Evolutionary conservation across 1,140 invertebrate species (phyloP).

Genomic region (Brachionus angularis): DNA sequence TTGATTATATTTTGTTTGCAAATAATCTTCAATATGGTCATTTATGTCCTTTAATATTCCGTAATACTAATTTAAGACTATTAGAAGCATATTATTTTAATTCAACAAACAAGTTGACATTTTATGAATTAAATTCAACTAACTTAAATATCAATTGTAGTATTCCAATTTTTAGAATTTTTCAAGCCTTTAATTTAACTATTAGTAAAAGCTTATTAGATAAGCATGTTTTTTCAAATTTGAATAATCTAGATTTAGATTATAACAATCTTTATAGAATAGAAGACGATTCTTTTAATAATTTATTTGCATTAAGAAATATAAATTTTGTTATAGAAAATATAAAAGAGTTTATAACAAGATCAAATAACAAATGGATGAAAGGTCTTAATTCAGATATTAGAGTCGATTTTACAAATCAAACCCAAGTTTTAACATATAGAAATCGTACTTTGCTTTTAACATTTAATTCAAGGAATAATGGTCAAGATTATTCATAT

Average conservation of each 20-base stretch:
- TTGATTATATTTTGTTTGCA: background rate
- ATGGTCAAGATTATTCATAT: background rate
- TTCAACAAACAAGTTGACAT: too few relatives aligned
- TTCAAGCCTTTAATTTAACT: too few relatives aligned
- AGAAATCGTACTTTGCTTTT: background rate
- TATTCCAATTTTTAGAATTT: too few relatives aligned
- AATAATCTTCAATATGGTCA: background rate
- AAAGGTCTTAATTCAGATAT: background rate
- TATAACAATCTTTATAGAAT: too few relatives aligned
- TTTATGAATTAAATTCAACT: too few relatives aligned
- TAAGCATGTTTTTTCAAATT: too few relatives aligned
- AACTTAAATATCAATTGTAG: too few relatives aligned
- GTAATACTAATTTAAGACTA: constrained; percentile 9
- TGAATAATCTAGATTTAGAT: too few relatives aligned
- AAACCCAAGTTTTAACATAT: background rate
- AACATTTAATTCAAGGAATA: constrained; percentile 30
- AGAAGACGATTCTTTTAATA: background rate
- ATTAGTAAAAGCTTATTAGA: too few relatives aligned
- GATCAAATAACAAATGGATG: constrained; percentile 13
- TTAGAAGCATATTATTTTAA: background rate
- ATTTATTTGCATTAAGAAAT: background rate
- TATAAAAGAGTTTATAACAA: background rate
- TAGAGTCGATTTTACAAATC: background rate
- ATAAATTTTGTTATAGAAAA: background rate
- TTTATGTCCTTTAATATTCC: constrained; percentile 3